Percentiles rank a stretch among this genome's conserved stretches.
phyloP scores from a whole-genome alignment of 2,888 invertebrate species.

The Ernsta delagoae region DNA sequence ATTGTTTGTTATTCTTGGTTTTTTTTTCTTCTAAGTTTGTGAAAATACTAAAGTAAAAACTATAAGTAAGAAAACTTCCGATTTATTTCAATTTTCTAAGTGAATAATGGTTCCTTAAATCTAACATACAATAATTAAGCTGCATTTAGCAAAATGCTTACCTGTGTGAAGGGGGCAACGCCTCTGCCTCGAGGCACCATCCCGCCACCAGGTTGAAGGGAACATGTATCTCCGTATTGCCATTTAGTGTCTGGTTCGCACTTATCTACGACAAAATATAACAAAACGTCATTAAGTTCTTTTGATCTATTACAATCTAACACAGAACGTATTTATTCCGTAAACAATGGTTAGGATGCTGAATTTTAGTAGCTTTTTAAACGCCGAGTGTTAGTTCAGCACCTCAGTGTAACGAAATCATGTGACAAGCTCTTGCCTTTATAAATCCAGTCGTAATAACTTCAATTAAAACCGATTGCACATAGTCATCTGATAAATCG shows the following conservation, averaged over 20 bases:
- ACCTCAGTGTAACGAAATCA: no score
- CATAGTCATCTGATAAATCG: slow-evolving; percentile 28
- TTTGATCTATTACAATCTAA: neutral
- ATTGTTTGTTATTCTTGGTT: no score
- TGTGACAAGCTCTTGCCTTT: slow-evolving; percentile 12
- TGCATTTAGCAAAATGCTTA: slow-evolving; percentile 39
- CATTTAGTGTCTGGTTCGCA: slow-evolving; percentile 79
- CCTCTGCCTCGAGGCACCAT: slow-evolving; percentile 97
- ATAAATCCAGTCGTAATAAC: slow-evolving; percentile 23
- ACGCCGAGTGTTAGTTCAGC: no score
- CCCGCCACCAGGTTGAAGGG: slow-evolving; percentile 95
- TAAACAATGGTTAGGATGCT: neutral
- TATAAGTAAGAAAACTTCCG: no score
- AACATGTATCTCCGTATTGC: slow-evolving; percentile 81
- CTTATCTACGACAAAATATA: slow-evolving; percentile 68
- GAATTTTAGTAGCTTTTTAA: neutral
- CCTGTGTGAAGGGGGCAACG: slow-evolving; percentile 89
- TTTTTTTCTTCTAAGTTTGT: no score
- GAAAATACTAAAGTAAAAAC: no score
- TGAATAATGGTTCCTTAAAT: no score
- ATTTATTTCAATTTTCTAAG: no score
- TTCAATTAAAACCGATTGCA: slow-evolving; percentile 29
- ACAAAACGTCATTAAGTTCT: neutral
- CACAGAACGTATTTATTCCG: neutral
- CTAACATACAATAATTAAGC: no score